Evolutionary conservation across 2,888 invertebrate species (phyloP).

Genomic region (Serrognathus titanus): DNA sequence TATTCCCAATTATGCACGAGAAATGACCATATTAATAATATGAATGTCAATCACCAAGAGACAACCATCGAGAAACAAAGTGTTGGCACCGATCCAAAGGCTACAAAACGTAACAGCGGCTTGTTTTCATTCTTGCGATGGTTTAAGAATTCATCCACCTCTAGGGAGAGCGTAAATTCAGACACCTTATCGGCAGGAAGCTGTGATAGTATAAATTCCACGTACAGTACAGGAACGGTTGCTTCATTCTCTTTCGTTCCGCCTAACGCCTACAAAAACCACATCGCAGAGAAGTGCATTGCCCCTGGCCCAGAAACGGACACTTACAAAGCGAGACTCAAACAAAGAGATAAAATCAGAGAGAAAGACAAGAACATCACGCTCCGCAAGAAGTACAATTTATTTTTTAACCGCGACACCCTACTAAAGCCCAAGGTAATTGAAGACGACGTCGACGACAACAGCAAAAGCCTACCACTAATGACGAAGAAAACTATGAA

Average conservation of each 20-base stretch:
- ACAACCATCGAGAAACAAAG: constrained; percentile 40
- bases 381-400: constrained; percentile 63
- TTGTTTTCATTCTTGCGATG: constrained; percentile 68
- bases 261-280: constrained; percentile 52
- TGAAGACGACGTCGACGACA: constrained; percentile 34
- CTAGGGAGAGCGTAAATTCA: constrained; percentile 41
- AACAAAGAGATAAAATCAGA: constrained; percentile 57
- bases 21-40: constrained; percentile 29
- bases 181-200: constrained; percentile 46
- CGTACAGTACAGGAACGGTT: constrained; percentile 68
- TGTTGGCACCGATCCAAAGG: constrained; percentile 47
- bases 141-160: constrained; percentile 58
- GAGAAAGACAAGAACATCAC: constrained; percentile 61
- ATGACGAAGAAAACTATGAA: constrained; percentile 40
- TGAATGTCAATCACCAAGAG: constrained; percentile 37
- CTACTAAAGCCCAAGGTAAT: constrained; percentile 27
- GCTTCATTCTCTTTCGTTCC: constrained; percentile 69
- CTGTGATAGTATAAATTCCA: constrained; percentile 63
- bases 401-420: constrained; percentile 48
- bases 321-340: constrained; percentile 60
- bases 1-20: constrained; percentile 23
- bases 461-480: constrained; percentile 47
- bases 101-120: constrained; percentile 48
- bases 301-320: constrained; percentile 59
- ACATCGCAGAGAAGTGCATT: constrained; percentile 48